Evolutionary conservation across 2,113 vertebrate species (phyloP), one percentile per base, ranked within the genome.

Genomic region (Gadus macrocephalus): DNA sequence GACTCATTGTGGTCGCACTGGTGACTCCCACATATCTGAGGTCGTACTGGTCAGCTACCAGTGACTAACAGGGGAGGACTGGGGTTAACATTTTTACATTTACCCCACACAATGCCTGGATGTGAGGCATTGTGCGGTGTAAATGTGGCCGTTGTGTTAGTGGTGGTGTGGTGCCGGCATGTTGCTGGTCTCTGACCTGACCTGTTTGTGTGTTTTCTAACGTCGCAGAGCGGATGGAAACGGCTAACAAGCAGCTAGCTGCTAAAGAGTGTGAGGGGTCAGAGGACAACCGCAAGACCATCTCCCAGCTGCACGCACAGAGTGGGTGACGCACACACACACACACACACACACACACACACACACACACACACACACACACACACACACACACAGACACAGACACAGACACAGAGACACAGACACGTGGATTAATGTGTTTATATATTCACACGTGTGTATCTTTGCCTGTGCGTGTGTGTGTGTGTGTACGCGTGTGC

Each of bases 281-380:
- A 0, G 96, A 99, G 72, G 96, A 99, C 88, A 97, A 96, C 89
- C 93, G 95, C 72, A 98, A 97, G 89, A 98, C 96, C 81, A 98
- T 99, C 86, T 95, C 96, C 60, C 95, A 99, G 81, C 94, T 99
- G 71, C 94, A 97, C 74, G 87, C 92, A 76, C 96, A 99, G 86
- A 97, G 97, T 99, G 89, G 95, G 96, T 94, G 19, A 7, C 5
- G 22, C 62, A 59, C 53, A 35, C 63, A 66, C 55, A 69, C 66
- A 15, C 62, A 60, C 49, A 28, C 19, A 53, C 22, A 19, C 20
- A 1, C 67, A 69, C 67, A 11, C 67, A 62, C 58, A 49, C 19
- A 38, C 53, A 59, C 20, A 38, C 66, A 66, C 25, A 25, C 70
- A 58, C 8, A 38, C 22, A 53, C 38, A 56, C 60, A 72, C 49